phyloP scores from a whole-genome alignment of 2,113 vertebrate species.

The Taxidea taxus region DNA sequence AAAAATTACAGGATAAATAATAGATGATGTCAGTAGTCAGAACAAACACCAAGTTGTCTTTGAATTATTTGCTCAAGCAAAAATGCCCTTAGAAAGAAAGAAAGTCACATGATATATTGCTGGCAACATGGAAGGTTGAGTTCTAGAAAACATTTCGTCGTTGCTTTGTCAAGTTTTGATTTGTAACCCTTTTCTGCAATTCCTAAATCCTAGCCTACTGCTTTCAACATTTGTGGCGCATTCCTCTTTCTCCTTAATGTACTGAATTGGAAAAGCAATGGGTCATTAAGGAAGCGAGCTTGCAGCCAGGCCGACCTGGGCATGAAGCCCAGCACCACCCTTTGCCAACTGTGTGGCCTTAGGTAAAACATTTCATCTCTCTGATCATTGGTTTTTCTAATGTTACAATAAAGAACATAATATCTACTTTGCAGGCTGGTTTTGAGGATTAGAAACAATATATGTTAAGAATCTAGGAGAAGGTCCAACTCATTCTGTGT shows the following conservation, averaged over 20 bases:
- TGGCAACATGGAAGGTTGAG: neutral
- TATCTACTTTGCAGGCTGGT: neutral
- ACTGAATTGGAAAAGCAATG: neutral
- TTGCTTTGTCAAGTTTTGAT: slow-evolving; percentile 17
- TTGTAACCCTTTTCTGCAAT: neutral
- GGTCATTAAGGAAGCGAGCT: neutral
- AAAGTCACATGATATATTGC: neutral
- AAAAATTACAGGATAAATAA: neutral
- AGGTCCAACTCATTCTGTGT: neutral
- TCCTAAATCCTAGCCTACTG: neutral
- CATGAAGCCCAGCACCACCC: neutral
- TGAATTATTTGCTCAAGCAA: neutral
- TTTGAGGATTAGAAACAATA: neutral
- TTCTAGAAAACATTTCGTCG: neutral
- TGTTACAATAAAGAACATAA: neutral
- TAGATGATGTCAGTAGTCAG: neutral
- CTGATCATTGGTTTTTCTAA: neutral
- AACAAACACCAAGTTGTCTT: neutral
- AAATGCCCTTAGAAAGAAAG: neutral
- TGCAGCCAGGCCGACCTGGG: neutral
- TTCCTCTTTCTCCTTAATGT: neutral
- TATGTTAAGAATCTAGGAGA: neutral
- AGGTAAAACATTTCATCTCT: neutral
- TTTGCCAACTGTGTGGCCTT: neutral
- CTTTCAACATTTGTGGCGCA: neutral